Percentiles rank a stretch among this genome's conserved stretches.
phyloP scores from a whole-genome alignment of 2,888 invertebrate species.

The Cryptosula pallasiana region DNA sequence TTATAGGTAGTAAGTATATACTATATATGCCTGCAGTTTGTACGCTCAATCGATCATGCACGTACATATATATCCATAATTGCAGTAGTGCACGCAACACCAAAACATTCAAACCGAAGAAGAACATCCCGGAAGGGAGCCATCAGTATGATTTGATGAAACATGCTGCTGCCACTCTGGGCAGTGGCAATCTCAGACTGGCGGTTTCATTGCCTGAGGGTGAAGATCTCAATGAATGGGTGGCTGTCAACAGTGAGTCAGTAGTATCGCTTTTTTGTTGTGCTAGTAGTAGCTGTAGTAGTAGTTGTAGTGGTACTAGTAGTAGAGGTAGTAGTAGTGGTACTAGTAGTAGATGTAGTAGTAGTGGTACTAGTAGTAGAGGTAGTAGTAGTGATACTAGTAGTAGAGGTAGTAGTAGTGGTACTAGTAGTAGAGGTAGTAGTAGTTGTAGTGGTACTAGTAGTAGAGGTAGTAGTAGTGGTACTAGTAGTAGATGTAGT shows the following conservation, averaged over 20 bases:
- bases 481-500: slow-evolving; percentile 1
- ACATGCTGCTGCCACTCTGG: slow-evolving; percentile 83
- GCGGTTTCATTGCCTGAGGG: slow-evolving; percentile 97
- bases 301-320: not conserved
- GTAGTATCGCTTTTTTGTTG: not conserved
- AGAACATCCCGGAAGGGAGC: slow-evolving; percentile 96
- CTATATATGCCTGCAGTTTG: not conserved
- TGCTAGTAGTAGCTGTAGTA: not conserved
- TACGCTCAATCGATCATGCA: too few relatives aligned
- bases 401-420: not conserved
- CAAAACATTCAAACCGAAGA: slow-evolving; percentile 97
- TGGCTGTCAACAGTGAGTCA: slow-evolving; percentile 96
- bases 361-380: not conserved
- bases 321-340: not conserved
- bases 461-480: not conserved
- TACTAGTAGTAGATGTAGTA: not conserved
- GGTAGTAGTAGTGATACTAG: too few relatives aligned
- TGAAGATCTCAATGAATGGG: slow-evolving; percentile 99
- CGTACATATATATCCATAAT: not conserved
- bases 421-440: not conserved
- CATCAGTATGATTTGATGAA: slow-evolving; percentile 99
- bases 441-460: not conserved
- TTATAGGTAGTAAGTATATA: too few relatives aligned
- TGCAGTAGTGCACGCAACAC: slow-evolving; percentile 45
- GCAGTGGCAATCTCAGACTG: slow-evolving; percentile 89